Percentiles rank a stretch among this genome's conserved stretches.
These are phyloP conservation scores for Megaceryle alcyon DNA, from an alignment of 2,797 vertebrate genomes.

Conservation along the genomic window DNA sequence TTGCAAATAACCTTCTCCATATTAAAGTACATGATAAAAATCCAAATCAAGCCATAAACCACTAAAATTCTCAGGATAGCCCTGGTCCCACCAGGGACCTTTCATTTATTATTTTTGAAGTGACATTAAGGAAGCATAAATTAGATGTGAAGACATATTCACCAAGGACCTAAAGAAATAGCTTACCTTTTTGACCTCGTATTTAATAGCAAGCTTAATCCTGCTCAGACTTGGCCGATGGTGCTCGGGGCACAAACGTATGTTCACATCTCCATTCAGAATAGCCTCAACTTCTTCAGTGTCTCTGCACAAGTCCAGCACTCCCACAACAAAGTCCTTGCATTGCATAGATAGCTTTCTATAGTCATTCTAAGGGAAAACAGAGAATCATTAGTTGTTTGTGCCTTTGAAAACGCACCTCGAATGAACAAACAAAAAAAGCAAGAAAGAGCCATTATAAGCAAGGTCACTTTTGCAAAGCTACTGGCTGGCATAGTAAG, in stretches of 20 bases:
- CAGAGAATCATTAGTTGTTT: background rate
- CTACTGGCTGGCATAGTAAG: background rate
- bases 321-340: constrained; percentile 96
- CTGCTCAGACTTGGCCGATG: constrained; percentile 93
- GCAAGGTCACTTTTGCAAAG: background rate
- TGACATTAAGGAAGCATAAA: background rate
- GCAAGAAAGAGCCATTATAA: background rate
- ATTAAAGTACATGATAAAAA: background rate
- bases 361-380: constrained; percentile 89
- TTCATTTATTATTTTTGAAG: background rate
- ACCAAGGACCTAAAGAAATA: background rate
- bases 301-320: constrained; percentile 94
- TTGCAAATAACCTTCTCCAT: background rate
- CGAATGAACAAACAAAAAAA: background rate
- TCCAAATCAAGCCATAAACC: background rate
- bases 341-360: constrained; percentile 99
- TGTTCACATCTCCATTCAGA: constrained; percentile 92
- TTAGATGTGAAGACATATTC: background rate
- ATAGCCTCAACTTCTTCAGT: constrained; percentile 97
- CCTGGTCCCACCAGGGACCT: background rate
- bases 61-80: background rate
- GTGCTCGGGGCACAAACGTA: constrained; percentile 85
- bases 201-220: constrained; percentile 94
- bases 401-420: background rate
- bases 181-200: constrained; percentile 95